Evolutionary conservation across 1,140 invertebrate genomes (phyloP).

Genomic region (Drosophila ironensis): DNA sequence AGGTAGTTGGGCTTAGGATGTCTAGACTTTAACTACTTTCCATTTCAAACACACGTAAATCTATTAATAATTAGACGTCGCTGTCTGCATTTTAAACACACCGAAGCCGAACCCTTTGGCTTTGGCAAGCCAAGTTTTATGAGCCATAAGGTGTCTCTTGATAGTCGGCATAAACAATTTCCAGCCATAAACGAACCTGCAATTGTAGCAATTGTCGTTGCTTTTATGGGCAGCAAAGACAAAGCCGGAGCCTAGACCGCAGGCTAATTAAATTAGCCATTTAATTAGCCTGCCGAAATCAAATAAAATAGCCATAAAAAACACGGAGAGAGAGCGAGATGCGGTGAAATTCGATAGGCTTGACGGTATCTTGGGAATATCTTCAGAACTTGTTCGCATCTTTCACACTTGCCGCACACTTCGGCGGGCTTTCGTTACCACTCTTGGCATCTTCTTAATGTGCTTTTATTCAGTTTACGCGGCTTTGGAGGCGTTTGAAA

Average conservation of each 20-base stretch:
- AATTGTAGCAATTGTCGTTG: constrained; percentile 69
- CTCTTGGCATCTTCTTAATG: constrained; percentile 10
- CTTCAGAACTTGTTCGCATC: constrained; percentile 53
- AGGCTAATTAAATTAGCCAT: constrained; percentile 73
- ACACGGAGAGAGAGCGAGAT: constrained; percentile 13
- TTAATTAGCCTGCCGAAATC: constrained; percentile 64
- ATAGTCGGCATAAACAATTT: constrained; percentile 67
- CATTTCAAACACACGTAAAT: constrained; percentile 51
- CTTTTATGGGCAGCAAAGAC: constrained; percentile 43
- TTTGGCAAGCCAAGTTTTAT: constrained; percentile 13
- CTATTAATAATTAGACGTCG: constrained; percentile 72
- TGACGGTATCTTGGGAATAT: constrained; percentile 44
- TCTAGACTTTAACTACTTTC: constrained; percentile 31
- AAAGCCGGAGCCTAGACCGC: constrained; percentile 29
- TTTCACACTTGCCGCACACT: constrained; percentile 80
- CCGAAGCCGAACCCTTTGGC: neutral
- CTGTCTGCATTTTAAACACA: constrained; percentile 63
- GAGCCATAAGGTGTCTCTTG: constrained; percentile 62
- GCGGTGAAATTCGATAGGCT: constrained; percentile 59
- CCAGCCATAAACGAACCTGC: constrained; percentile 27
- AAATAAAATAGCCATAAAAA: constrained; percentile 29
- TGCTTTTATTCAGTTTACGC: constrained; percentile 9
- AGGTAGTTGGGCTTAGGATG: neutral
- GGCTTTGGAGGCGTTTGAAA: constrained; percentile 58
- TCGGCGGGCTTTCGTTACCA: constrained; percentile 28